Percentiles rank a stretch among this genome's conserved stretches.
phyloP scores from a whole-genome alignment of 2,888 invertebrate genomes.

The Caenorhabditis becei region DNA sequence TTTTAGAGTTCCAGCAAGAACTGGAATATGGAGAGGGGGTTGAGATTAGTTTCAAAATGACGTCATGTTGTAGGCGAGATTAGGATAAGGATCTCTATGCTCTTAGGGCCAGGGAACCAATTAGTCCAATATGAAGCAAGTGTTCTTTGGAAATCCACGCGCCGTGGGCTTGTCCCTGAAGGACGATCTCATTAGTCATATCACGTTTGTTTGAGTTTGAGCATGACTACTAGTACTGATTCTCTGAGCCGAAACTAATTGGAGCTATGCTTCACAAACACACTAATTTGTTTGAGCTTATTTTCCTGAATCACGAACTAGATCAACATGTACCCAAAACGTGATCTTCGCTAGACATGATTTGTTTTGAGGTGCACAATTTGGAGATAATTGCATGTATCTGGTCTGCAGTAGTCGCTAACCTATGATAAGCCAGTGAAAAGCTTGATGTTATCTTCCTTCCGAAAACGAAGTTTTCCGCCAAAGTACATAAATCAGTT shows the following conservation, averaged over 20 bases:
- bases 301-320: neutral
- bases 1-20: neutral
- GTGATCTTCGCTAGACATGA: neutral
- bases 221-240: slow-evolving; percentile 1
- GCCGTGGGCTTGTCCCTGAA: neutral
- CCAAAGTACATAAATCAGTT: slow-evolving; percentile 37
- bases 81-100: slow-evolving; percentile 4
- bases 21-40: neutral
- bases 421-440: slow-evolving; percentile 6
- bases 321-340: neutral
- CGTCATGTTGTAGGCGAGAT: slow-evolving; percentile 23
- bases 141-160: slow-evolving; percentile 16
- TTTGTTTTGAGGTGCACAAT: neutral
- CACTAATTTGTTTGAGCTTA: neutral
- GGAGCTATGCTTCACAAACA: neutral
- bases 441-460: neutral
- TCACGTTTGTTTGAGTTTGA: neutral
- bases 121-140: neutral
- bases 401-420: slow-evolving; percentile 26
- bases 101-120: slow-evolving; percentile 8
- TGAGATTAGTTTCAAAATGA: slow-evolving; percentile 34
- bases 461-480: slow-evolving; percentile 29
- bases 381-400: slow-evolving; percentile 26
- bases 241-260: slow-evolving; percentile 1
- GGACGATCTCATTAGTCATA: slow-evolving; percentile 5